Conservation (phyloP, 2,888 invertebrate genomes). For the Polymixis flavicincta region DNA sequence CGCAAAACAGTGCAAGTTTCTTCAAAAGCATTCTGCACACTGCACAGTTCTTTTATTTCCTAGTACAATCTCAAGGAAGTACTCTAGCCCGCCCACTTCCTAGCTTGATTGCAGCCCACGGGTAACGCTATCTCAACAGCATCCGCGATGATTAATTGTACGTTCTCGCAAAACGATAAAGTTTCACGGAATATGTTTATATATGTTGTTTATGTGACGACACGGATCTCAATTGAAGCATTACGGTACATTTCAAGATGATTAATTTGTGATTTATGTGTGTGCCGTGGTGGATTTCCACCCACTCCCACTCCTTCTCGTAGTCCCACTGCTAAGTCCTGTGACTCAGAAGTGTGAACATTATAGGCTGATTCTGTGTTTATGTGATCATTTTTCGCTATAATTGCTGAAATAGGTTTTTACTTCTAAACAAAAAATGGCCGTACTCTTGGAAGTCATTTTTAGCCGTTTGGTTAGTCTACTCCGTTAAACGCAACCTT, state of each 20-base stretch:
- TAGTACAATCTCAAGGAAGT: constrained; percentile 11
- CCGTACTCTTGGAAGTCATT: background rate
- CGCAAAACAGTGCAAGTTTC: constrained; percentile 29
- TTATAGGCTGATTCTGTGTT: too few relatives aligned
- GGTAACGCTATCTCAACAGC: constrained; percentile 33
- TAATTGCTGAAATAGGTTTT: background rate
- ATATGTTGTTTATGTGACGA: constrained; percentile 8
- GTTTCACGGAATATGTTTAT: constrained; percentile 19
- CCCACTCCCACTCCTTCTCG: too few relatives aligned
- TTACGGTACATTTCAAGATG: background rate
- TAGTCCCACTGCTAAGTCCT: too few relatives aligned
- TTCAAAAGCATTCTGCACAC: constrained; percentile 10
- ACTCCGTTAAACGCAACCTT: background rate
- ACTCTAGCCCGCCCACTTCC: constrained; percentile 11
- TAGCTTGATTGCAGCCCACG: constrained; percentile 35
- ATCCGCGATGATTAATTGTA: constrained; percentile 44
- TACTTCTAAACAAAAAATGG: background rate
- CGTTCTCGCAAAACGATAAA: constrained; percentile 25
- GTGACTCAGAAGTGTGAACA: too few relatives aligned
- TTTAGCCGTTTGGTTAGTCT: background rate
- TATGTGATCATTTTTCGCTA: background rate
- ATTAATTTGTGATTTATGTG: too few relatives aligned
- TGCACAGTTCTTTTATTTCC: constrained; percentile 33
- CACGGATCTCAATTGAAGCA: background rate
- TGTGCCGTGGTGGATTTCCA: too few relatives aligned